These are phyloP conservation scores for Rotaria macrura DNA, from an alignment of 2,888 invertebrate species.

Conservation along the genomic window DNA sequence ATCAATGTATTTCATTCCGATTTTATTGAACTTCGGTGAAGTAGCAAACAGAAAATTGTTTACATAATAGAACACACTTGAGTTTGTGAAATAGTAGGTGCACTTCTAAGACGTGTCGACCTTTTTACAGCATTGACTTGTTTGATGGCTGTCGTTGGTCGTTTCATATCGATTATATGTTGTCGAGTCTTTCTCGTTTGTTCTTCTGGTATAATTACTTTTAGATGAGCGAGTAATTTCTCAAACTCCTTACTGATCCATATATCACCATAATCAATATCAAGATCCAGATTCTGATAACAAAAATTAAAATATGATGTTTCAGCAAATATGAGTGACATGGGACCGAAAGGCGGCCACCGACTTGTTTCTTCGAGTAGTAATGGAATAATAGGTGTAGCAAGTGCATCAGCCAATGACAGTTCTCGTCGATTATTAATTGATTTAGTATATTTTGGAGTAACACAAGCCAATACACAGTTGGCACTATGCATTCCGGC, in stretches of 20 bases:
- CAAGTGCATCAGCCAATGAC: conserved; percentile 41
- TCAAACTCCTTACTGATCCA: neutral
- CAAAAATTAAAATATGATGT: conserved; percentile 42
- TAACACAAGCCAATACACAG: conserved; percentile 43
- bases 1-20: too few species aligned
- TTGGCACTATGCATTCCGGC: conserved; percentile 41
- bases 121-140: neutral
- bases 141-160: neutral
- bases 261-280: neutral
- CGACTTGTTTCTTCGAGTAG: conserved; percentile 40
- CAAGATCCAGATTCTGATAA: too few species aligned
- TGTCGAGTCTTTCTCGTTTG: neutral
- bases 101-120: neutral
- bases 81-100: neutral
- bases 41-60: neutral
- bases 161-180: neutral
- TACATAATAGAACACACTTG: neutral
- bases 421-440: conserved; percentile 46
- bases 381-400: conserved; percentile 45
- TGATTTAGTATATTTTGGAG: conserved; percentile 43
- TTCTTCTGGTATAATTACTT: neutral
- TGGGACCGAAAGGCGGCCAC: conserved; percentile 47
- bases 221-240: neutral
- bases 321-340: conserved; percentile 45
- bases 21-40: too few species aligned